phyloP scores from a whole-genome alignment of 1,140 invertebrate genomes.

The Fragariocoptes setiger region DNA sequence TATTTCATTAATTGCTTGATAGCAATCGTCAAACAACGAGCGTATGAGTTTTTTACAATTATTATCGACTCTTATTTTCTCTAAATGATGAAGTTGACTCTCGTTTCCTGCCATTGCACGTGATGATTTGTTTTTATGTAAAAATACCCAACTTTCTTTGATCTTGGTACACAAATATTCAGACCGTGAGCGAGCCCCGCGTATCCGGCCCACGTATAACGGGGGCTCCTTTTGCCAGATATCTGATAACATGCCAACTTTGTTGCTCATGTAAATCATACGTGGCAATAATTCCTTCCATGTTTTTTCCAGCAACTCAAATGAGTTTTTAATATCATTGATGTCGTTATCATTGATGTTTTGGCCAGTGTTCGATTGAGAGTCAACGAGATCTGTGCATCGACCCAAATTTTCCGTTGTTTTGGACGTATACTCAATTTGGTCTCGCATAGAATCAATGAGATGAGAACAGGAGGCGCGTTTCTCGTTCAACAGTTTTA shows the following conservation, averaged over 20 bases:
- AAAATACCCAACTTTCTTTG: conserved; percentile 62
- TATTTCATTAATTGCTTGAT: conserved; percentile 5
- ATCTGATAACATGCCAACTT: conserved; percentile 1
- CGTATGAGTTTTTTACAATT: conserved; percentile 11
- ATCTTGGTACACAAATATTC: conserved; percentile 37
- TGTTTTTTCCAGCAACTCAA: not conserved
- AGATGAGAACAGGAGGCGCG: conserved; percentile 3
- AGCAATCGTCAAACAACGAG: conserved; percentile 9
- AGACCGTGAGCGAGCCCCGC: conserved; percentile 29
- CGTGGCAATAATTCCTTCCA: conserved; percentile 1
- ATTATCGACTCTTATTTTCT: conserved; percentile 22
- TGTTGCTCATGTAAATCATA: conserved; percentile 2
- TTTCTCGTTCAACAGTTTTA: conserved; percentile 9
- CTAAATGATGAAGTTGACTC: conserved; percentile 66
- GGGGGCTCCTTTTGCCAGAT: not conserved
- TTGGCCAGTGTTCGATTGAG: too few relatives aligned
- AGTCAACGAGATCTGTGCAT: too few relatives aligned
- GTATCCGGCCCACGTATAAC: conserved; percentile 15
- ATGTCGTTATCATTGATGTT: too few relatives aligned
- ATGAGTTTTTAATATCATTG: not conserved
- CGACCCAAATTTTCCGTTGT: not conserved
- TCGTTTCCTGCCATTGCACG: conserved; percentile 35
- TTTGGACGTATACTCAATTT: conserved; percentile 2
- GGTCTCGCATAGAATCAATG: conserved; percentile 5
- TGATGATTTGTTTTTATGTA: conserved; percentile 49